Evolutionary conservation across 1,140 invertebrate species (phyloP).

Genomic region (Drosophila nebulosa): DNA sequence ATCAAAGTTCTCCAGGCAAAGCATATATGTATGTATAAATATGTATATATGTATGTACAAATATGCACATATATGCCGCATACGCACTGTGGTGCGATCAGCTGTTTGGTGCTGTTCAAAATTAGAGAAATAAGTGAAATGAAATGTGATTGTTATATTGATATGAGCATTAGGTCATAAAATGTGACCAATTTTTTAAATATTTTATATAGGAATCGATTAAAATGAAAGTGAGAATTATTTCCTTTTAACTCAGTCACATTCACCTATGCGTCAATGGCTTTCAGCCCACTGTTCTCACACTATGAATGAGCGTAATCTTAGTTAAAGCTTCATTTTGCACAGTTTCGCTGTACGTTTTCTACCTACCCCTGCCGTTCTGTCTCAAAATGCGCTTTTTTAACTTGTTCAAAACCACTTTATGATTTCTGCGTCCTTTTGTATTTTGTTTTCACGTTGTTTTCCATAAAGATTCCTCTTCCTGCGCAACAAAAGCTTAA

Average conservation of each 20-base stretch:
- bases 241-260: not conserved
- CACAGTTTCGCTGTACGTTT: slow-evolving; percentile 28
- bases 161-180: no score
- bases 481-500: slow-evolving; percentile 62
- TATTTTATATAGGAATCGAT: no score
- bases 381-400: slow-evolving; percentile 53
- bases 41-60: not conserved
- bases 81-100: no score
- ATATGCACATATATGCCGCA: not conserved
- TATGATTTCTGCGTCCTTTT: slow-evolving; percentile 75
- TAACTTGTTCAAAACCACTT: slow-evolving; percentile 76
- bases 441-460: slow-evolving; percentile 39
- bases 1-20: slow-evolving; percentile 45
- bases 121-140: no score
- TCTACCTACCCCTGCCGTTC: not conserved
- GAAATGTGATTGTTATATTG: no score
- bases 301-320: slow-evolving; percentile 10
- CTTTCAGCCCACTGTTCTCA: slow-evolving; percentile 6
- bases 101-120: no score
- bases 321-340: slow-evolving; percentile 16
- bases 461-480: slow-evolving; percentile 68
- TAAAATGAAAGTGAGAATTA: no score
- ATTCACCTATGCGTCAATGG: not conserved
- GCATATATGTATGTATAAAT: not conserved
- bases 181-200: no score